Percentiles rank a stretch among this genome's conserved stretches.
Conservation (phyloP, 2,797 vertebrate species). For the Megalops cyprinoides region DNA sequence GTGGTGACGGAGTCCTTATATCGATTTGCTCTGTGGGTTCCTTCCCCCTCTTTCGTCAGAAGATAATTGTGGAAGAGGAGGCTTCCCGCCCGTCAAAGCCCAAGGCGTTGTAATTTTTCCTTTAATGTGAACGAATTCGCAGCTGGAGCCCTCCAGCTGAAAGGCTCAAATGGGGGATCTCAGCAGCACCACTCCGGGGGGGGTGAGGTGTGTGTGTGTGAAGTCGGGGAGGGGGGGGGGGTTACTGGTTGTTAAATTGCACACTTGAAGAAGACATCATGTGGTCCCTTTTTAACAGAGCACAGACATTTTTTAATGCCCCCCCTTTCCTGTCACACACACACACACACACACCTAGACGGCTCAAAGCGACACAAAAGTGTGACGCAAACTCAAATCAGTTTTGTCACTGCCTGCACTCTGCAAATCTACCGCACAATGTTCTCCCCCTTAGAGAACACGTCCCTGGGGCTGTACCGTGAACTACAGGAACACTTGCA, state of each 20-base stretch:
- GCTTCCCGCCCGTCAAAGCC: background rate
- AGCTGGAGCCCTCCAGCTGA: background rate
- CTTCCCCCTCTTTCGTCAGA: no score
- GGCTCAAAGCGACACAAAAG: background rate
- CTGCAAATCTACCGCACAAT: background rate
- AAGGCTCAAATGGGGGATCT: background rate
- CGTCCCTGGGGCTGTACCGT: no score
- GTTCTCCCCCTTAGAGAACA: no score
- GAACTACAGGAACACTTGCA: no score
- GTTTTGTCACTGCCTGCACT: background rate
- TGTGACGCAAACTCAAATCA: background rate
- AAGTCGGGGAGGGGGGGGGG: no score
- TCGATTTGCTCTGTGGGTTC: no score
- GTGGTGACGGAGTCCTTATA: background rate
- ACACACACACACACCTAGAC: background rate
- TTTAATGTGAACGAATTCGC: background rate
- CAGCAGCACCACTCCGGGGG: background rate
- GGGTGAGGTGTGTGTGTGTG: no score
- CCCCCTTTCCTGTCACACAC: background rate
- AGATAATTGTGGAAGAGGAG: background rate
- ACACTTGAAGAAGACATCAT: background rate
- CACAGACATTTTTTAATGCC: background rate
- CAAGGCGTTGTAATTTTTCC: background rate
- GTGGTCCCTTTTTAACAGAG: background rate
- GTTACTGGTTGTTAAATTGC: constrained; percentile 17